Base-by-base conservation (phyloP, 2,797 vertebrate genomes). In the Parauchenoglanis ngamensis region DNA sequence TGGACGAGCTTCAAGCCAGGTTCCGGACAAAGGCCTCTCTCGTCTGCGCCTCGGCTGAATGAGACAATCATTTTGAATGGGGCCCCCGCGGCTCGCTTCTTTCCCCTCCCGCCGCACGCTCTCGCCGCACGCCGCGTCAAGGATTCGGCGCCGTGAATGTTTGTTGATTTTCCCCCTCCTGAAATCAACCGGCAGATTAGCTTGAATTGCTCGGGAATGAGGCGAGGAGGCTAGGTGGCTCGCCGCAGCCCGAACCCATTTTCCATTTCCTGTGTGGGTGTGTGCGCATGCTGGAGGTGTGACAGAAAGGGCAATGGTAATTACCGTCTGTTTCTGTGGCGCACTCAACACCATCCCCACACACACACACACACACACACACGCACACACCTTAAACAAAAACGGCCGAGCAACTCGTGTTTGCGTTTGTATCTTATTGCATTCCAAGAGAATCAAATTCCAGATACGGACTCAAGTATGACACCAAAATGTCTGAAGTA, bases 311-410 rank as follows among this genome's bases (percentile, higher is more conserved):
- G 89, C 90, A 89, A 84, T 87, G 84, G 88, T 92, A 91, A 89
- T 91, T 93, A 92, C 90, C 91, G 92, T 92, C 92, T 91, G 92
- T 92, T 94, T 91, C 88, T 90, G 88, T 92, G 87, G 19, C 87
- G 59, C 84, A 83, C 84, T 89, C 82, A 56, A 85, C 54, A 85
- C 68, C 70, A 68, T 85, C 70, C 56, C 83, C 2, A 52, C 44
- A 68, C 82, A 31, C 82, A 84, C 77, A 79, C 77, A 79, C 77
- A 59, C 77, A 59, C n/a, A 54, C 49, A 77, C 77, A 57, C 77
- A 82, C 79, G 65, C 80, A 67, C 44, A 83, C 25, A 52, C n/a
- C 15, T 49, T 49, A 46, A 82, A 68, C 63, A 31, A 88, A 83
- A 91, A 92, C 80, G 87, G 81, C 87, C 89, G 40, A 84, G 87